A percentile compares a stretch with the other conserved stretches of the same genome.
phyloP scores from a whole-genome alignment of 2,113 vertebrate species.

The Pelvicachromis taeniatus region DNA sequence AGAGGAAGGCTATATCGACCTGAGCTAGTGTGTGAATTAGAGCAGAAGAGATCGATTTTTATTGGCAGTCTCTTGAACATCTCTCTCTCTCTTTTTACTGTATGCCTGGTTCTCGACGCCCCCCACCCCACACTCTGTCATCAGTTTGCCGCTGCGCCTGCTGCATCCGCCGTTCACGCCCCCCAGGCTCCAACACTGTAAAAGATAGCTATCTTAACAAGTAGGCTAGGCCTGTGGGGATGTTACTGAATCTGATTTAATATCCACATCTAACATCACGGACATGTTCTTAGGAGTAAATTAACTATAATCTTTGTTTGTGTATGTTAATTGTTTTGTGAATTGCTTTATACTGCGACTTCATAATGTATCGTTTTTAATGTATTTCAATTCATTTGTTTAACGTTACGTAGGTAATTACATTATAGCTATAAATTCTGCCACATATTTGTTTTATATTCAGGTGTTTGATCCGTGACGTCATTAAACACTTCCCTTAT shows the following conservation, averaged over 20 bases:
- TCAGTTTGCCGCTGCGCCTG: not conserved
- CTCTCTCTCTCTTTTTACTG: not conserved
- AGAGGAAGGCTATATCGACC: conserved; percentile 11
- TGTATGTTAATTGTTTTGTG: not conserved
- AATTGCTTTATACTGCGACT: not conserved
- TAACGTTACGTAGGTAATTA: not conserved
- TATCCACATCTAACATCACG: not conserved
- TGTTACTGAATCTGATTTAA: not conserved
- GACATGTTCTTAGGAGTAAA: not conserved
- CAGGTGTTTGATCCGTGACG: not conserved
- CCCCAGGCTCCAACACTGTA: not conserved
- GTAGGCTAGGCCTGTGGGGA: not conserved
- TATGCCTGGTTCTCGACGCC: not conserved
- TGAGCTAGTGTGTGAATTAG: conserved; percentile 25
- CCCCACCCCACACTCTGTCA: not conserved
- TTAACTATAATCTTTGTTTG: not conserved
- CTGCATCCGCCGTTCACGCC: not conserved
- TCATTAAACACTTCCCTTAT: not conserved
- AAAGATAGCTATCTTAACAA: not conserved
- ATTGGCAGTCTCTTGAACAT: conserved; percentile 31
- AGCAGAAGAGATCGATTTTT: conserved; percentile 50
- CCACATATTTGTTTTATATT: not conserved
- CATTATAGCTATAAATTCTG: not conserved
- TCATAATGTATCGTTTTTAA: not conserved
- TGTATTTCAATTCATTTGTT: not conserved